Base-by-base conservation (phyloP, 1,140 invertebrate species). In the Pectinophora gossypiella region DNA sequence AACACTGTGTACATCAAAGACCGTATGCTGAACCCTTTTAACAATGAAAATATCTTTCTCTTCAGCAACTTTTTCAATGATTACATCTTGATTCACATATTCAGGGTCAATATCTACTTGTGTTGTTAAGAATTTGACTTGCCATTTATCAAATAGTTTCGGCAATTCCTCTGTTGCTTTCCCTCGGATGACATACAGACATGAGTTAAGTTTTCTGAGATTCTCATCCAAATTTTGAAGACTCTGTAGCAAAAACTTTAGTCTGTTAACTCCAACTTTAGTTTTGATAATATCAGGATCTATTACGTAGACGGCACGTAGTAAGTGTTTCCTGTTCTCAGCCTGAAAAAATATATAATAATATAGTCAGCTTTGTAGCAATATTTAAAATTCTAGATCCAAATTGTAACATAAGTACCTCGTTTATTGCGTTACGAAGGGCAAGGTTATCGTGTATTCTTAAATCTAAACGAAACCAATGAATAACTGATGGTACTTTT, bases 51-150 rank as follows among this genome's bases (percentile, higher is more conserved):
- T 90, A 32, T 89, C 81, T 40, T 87, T 79, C 52, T 90, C 73
- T 48, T 89, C 79, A 16, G 92, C 92, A 56, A 93, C 59, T 32
- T 90, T 82, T 49, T 90, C 88, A 6, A 94, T 89, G n/a, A 87
- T 72, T 46, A 83, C 83, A 89, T 94, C 93, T 53, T 93, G 79
- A 54, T 88, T 72, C 27, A 89, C 71, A 1, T 92, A 89, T 76
- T 92, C 94, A 1, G 93, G 93, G 61, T 94, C 93, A 48, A 93
- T 93, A 67, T 94, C 94, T 18, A 90, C 77, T 80, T 95, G 93
- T 67, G 90, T 91, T 1, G 93, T 92, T 45, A 94, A 64, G 32
- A 89, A 80, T 40, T 90, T 90, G 0, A 93, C 91, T 51, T 91
- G 88, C 94, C 94, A 95, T 64, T 90, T 87, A 57, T 91, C 88